Percentiles rank a stretch among this genome's conserved stretches.
Conservation (phyloP, 2,797 vertebrate species). For the Gephyroberyx darwinii region DNA sequence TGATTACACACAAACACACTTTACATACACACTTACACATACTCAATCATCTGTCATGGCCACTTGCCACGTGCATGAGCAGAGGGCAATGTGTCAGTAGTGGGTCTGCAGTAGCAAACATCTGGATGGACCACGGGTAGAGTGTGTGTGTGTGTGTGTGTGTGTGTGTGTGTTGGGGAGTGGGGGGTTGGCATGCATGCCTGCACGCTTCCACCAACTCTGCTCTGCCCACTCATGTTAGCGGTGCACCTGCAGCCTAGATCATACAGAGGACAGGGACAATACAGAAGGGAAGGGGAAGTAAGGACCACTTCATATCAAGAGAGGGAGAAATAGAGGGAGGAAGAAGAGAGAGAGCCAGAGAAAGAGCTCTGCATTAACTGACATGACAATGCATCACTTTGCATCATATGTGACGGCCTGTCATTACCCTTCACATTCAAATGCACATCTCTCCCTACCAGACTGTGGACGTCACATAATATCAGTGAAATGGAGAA, state of each 20-base stretch:
- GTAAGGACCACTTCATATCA: conserved; percentile 15
- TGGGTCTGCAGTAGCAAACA: conserved; percentile 2
- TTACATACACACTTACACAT: conserved; percentile 49
- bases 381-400: conserved; percentile 63
- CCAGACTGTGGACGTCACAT: conserved; percentile 78
- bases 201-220: too few species aligned
- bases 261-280: too few species aligned
- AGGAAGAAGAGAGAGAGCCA: conserved; percentile 15
- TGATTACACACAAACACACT: conserved; percentile 47
- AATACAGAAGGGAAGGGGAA: too few species aligned
- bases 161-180: background rate
- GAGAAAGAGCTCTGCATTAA: conserved; percentile 35
- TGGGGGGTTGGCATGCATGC: too few species aligned
- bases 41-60: conserved; percentile 41
- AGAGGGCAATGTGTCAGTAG: conserved; percentile 20
- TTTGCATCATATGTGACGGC: conserved; percentile 66
- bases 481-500: conserved; percentile 74
- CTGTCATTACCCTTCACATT: conserved; percentile 71
- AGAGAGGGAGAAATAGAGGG: conserved; percentile 19
- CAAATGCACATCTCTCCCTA: conserved; percentile 67
- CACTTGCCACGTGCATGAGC: conserved; percentile 21
- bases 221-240: too few species aligned
- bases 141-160: background rate
- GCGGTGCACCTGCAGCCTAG: too few species aligned
- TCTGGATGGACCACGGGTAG: background rate